Evolutionary conservation across 2,797 vertebrate species (phyloP), one percentile per base, ranked within the genome.

Genomic region (Gadopsis marmoratus): DNA sequence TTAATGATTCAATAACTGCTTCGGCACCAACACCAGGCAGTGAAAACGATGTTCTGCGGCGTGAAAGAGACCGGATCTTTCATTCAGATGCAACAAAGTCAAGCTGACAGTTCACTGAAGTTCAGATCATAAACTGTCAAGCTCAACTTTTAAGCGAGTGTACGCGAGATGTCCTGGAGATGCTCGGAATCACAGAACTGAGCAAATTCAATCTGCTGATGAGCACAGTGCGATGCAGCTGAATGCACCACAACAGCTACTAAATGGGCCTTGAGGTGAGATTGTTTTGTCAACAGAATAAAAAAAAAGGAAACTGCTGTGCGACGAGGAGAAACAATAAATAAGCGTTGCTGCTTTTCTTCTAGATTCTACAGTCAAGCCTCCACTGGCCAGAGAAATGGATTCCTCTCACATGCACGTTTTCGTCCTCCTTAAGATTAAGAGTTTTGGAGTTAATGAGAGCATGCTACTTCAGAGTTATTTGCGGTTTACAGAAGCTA

Each of bases 391-490:
- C 21, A 21, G 2, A 8, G 37, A 72, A 72, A 75, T 69, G 41
- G 74, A 81, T 86, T 85, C 76, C 79, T 78, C 76, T 83, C n/a
- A 55, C 58, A 65, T 78, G 73, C 64, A 67, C 3, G 29, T 71
- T 81, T 84, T 54, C 75, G 73, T 74, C 74, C 79, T 54, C 71
- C 55, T 54, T 19, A 21, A 85, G 86, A 85, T 78, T 82, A 82
- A 53, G 66, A 75, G 64, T 85, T 75, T 56, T 31, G 23, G 62
- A 84, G 71, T 86, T 85, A 81, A 86, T 87, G 77, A 78, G 66
- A 78, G 82, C 71, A 71, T 45, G 76, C 64, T 37, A 71, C 86
- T 91, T 88, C 81, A 86, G 89, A 92, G 85, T 81, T 83, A 74
- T 91, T 87, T 86, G 76, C 66, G 67, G 74, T 76, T 76, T 71